Evolutionary conservation across 2,888 invertebrate genomes (phyloP), one percentile per base, ranked within the genome.

Genomic region (Maniola hyperantus): DNA sequence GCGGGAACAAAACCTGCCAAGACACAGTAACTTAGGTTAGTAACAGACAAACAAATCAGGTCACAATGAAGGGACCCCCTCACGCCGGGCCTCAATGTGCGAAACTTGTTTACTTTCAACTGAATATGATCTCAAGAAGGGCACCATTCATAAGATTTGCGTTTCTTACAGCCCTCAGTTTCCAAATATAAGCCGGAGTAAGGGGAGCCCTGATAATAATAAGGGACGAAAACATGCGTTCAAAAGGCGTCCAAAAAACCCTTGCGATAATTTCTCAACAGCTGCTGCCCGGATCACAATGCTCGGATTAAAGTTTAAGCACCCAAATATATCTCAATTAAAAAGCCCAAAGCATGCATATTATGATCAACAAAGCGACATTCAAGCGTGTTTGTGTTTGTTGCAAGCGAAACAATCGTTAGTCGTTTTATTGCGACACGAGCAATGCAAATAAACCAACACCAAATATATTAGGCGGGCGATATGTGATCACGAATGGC

Each of bases 241-340:
- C 80, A 84, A 89, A 87, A 88, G 87, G 79, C 85, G 80, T 82
- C 81, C 80, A 82, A 87, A 61, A 71, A 89, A 88, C 89, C 89
- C 91, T 89, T 85, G 81, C 85, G 79, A 79, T 83, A 76, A 83
- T 83, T 80, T 80, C 74, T 75, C 77, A 85, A 86, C 90, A 91
- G 91, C 91, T 91, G 91, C 91, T 82, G 77, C 74, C 72, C 64
- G 67, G 70, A 78, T 80, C 79, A 91, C 89, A 90, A 91, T 87
- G 79, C 84, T 77, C 71, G 85, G 89, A 90, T 90, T 89, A 90
- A 88, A 84, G 89, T 90, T 90, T 89, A 89, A 83, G 82, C 79
- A 84, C 80, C 62, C 34, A 77, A 83, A 84, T 39, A 46, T 82
- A 26, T 84, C 76, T 79, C 79, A 85, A 85, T 83, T 81, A 83